These are phyloP conservation scores for Channallabes apus DNA, from an alignment of 2,797 vertebrate species.

Conservation along the genomic window DNA sequence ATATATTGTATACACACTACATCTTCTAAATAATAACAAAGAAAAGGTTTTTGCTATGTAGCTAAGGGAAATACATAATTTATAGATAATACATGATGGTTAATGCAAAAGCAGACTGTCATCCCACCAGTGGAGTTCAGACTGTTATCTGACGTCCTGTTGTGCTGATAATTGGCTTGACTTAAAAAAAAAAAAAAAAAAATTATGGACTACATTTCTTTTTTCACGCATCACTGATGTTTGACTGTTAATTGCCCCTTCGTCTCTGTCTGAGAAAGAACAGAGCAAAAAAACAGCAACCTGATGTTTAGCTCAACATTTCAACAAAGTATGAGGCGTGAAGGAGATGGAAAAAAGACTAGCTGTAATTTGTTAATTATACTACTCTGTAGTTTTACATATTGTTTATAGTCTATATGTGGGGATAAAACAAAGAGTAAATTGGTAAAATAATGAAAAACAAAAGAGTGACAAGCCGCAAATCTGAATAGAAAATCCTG, in stretches of 20 bases:
- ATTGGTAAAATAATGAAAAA: neutral
- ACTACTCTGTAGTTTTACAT: neutral
- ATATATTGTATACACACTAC: too few species aligned
- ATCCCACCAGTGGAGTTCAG: constrained; percentile 10
- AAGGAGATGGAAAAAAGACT: neutral
- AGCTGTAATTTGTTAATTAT: neutral
- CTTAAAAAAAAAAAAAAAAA: too few species aligned
- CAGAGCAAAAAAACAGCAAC: neutral
- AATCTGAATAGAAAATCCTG: constrained; percentile 71
- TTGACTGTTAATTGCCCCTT: constrained; percentile 31
- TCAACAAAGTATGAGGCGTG: neutral
- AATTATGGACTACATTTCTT: constrained; percentile 26
- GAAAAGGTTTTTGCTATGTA: neutral
- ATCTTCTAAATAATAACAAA: neutral
- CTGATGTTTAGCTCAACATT: neutral
- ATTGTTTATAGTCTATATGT: neutral
- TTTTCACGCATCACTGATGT: constrained; percentile 30
- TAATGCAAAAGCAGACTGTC: constrained; percentile 23
- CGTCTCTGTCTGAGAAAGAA: neutral
- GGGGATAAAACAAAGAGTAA: neutral
- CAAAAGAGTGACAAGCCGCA: constrained; percentile 39
- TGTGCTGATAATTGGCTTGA: constrained; percentile 43
- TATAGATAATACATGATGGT: constrained; percentile 17
- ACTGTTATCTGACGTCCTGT: constrained; percentile 24
- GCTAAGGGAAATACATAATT: constrained; percentile 10